These are phyloP conservation scores for Lacerta viridis DNA, from an alignment of 2,797 vertebrate genomes.

Conservation along the genomic window DNA sequence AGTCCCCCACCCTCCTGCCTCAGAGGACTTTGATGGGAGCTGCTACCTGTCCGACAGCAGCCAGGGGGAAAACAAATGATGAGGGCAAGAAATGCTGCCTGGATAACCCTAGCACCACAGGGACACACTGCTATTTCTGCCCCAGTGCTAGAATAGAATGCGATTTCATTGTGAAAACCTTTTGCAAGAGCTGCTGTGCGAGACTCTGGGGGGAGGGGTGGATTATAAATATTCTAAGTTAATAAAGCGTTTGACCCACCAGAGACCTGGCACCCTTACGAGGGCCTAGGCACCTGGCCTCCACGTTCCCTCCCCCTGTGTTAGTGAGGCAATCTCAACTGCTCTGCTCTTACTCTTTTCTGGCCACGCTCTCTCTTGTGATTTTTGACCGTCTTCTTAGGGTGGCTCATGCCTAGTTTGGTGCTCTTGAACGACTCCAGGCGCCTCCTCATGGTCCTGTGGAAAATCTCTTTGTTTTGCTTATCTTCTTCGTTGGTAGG, in stretches of 20 bases:
- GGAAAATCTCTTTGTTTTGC: slow-evolving; percentile 98
- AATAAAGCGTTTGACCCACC: neutral
- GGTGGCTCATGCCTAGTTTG: slow-evolving; percentile 90
- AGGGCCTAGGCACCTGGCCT: neutral
- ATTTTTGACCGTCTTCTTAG: slow-evolving; percentile 87
- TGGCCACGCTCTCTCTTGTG: slow-evolving; percentile 87
- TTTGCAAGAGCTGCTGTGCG: neutral
- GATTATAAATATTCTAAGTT: neutral
- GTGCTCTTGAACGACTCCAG: slow-evolving; percentile 95
- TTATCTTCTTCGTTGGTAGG: slow-evolving; percentile 87
- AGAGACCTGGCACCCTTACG: neutral
- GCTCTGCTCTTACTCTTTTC: slow-evolving; percentile 82
- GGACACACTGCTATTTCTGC: neutral
- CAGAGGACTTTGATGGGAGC: too few relatives aligned
- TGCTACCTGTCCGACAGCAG: too few relatives aligned
- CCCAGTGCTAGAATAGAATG: neutral
- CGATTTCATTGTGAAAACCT: neutral
- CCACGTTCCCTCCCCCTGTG: neutral
- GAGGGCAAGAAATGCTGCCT: neutral
- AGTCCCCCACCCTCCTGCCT: too few relatives aligned
- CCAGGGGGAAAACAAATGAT: neutral
- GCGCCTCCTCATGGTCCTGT: slow-evolving; percentile 95
- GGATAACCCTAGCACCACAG: neutral
- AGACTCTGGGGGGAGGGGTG: too few relatives aligned
- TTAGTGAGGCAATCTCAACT: neutral